Conservation (phyloP, 1,140 invertebrate species). For the Heterodera schachtii region DNA sequence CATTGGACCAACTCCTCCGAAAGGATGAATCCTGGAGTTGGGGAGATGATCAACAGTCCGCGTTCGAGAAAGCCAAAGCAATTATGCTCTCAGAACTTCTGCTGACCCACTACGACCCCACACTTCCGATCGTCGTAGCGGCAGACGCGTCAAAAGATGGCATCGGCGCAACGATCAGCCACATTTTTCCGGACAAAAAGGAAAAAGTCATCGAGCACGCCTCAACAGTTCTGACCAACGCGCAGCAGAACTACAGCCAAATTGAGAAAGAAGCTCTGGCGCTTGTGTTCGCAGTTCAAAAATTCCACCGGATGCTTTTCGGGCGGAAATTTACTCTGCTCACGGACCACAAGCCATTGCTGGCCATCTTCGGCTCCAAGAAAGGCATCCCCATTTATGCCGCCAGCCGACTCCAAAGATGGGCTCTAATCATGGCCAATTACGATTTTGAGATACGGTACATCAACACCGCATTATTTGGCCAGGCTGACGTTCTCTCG, state of each 20-base stretch:
- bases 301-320: constrained; percentile 69
- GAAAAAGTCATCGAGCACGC: background rate
- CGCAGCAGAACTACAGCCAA: constrained; percentile 69
- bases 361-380: background rate
- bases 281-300: background rate
- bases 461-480: too few species aligned
- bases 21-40: constrained; percentile 55
- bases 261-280: background rate
- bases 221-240: constrained; percentile 52
- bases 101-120: constrained; percentile 52
- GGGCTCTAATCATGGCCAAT: too few species aligned
- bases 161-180: constrained; percentile 53
- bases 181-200: background rate
- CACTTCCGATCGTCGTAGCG: constrained; percentile 44
- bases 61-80: constrained; percentile 44
- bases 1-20: constrained; percentile 48
- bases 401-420: too few species aligned
- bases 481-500: too few species aligned
- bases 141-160: constrained; percentile 57
- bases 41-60: constrained; percentile 31
- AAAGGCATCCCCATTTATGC: background rate
- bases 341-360: constrained; percentile 67
- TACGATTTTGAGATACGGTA: too few species aligned
- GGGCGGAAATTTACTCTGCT: constrained; percentile 67
- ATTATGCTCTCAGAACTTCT: constrained; percentile 45